A percentile compares a stretch with the other conserved stretches of the same genome.
phyloP scores from a whole-genome alignment of 2,888 invertebrate species.

The Hoplodrina ambigua region DNA sequence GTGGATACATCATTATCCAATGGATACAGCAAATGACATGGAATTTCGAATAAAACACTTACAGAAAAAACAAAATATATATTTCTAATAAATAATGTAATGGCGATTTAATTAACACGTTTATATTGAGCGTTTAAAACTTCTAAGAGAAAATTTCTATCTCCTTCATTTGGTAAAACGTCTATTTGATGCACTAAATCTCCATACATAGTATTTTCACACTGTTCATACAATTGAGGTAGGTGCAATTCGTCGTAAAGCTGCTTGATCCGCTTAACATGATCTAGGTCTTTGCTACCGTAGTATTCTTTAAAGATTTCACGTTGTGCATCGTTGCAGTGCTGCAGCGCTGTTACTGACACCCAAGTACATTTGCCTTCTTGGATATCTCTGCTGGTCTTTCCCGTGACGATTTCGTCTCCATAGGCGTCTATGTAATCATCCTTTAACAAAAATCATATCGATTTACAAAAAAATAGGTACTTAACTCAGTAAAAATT shows the following conservation, averaged over 20 bases:
- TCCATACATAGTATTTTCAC: conserved; percentile 6
- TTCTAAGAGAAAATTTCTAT: conserved; percentile 23
- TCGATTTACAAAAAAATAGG: no score
- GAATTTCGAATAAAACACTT: no score
- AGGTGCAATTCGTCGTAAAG: conserved; percentile 91
- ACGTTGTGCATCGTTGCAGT: conserved; percentile 92
- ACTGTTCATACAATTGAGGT: conserved; percentile 26
- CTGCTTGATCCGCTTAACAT: conserved; percentile 84
- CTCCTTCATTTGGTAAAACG: conserved; percentile 21
- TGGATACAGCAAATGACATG: no score
- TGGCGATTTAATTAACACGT: conserved; percentile 6
- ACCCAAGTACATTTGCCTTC: conserved; percentile 98
- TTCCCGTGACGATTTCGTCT: conserved; percentile 24
- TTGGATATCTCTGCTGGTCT: conserved; percentile 94
- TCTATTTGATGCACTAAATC: conserved; percentile 22
- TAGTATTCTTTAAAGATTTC: conserved; percentile 91
- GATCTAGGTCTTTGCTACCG: conserved; percentile 91
- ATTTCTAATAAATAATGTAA: no score
- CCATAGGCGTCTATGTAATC: conserved; percentile 41
- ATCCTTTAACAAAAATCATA: conserved; percentile 14
- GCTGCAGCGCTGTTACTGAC: conserved; percentile 94
- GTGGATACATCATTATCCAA: no score
- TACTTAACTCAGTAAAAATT: no score
- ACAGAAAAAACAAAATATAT: no score
- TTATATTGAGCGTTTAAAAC: conserved; percentile 20